Base-by-base conservation (phyloP, 1,140 invertebrate species). In the Anadara kagoshimensis region DNA sequence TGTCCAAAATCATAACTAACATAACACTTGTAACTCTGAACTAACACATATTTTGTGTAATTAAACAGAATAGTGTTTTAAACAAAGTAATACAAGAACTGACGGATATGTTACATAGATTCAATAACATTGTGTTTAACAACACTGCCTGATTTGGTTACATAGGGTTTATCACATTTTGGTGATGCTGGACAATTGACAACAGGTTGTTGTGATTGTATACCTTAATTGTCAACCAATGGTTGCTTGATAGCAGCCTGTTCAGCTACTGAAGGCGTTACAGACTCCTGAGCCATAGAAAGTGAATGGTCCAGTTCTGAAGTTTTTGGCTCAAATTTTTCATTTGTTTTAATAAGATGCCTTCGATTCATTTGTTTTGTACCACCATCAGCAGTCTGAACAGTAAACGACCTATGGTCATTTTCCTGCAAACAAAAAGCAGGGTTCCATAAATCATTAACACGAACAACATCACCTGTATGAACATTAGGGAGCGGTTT, bases 331-430 rank as follows among this genome's bases (percentile, higher is more conserved):
- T 24, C 8, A 61, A 47, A 10, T n/a, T 22, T 24, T 24, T 61
- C 45, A 49, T 61, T 36, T 20, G 57, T 58, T 45, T 43, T 59
- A 12, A 61, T 49, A 26, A 65, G 22, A 58, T 72, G 51, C 47
- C 69, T 59, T 29, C 69, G 36, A 47, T 71, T 71, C 36, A 45
- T 56, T n/a, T 51, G 16, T 26, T 56, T 63, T 45, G n/a, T 65
- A 41, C 54, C 66, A 58, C 66, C 66, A 45, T 68, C 24, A 36
- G 36, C 29, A 14, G 18, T 16, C 16, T 49, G 10, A 12, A 68
- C 22, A 68, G 59, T 22, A 58, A 58, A 45, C 5, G 66, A 68
- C 5, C 36, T 44, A 22, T 43, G 22, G 41, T 41, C 36, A 0
- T 43, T n/a, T n/a, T n/a, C n/a, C n/a, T n/a, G n/a, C n/a, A n/a